A percentile compares a stretch with the other conserved stretches of the same genome.
Evolutionary conservation across 2,888 invertebrate species (phyloP).

Genomic region (Melanotus villosus): DNA sequence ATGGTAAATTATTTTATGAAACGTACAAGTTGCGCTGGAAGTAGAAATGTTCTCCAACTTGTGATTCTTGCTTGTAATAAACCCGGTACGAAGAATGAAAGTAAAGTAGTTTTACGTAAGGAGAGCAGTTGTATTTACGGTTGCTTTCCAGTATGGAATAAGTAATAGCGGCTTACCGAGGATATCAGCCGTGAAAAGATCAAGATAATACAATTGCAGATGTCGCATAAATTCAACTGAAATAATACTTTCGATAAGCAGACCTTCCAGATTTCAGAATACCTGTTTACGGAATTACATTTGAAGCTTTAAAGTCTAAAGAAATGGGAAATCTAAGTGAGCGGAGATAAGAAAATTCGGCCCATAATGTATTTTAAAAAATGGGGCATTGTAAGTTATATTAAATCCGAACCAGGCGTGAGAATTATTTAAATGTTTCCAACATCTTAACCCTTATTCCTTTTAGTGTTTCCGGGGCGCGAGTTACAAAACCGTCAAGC

Average conservation of each 20-base stretch:
- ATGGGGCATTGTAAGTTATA: background rate
- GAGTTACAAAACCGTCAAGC: conserved; percentile 52
- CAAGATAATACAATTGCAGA: no score
- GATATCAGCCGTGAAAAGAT: no score
- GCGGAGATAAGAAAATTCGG: background rate
- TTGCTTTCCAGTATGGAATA: no score
- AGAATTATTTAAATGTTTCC: conserved; percentile 36
- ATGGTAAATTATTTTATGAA: no score
- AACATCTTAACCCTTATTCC: conserved; percentile 35
- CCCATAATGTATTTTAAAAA: background rate
- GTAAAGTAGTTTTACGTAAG: no score
- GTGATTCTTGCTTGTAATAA: no score
- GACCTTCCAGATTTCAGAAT: background rate
- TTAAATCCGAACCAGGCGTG: conserved; percentile 12
- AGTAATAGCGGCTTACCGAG: no score
- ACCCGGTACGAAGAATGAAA: no score
- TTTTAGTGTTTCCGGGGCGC: conserved; percentile 33
- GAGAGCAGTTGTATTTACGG: no score
- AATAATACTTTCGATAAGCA: background rate
- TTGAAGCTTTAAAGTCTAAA: background rate
- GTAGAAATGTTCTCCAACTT: no score
- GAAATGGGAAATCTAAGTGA: background rate
- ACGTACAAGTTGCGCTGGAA: no score
- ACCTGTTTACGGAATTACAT: background rate
- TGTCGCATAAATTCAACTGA: no score